Evolutionary conservation across 2,113 vertebrate species (phyloP).

Genomic region (Motacilla alba): DNA sequence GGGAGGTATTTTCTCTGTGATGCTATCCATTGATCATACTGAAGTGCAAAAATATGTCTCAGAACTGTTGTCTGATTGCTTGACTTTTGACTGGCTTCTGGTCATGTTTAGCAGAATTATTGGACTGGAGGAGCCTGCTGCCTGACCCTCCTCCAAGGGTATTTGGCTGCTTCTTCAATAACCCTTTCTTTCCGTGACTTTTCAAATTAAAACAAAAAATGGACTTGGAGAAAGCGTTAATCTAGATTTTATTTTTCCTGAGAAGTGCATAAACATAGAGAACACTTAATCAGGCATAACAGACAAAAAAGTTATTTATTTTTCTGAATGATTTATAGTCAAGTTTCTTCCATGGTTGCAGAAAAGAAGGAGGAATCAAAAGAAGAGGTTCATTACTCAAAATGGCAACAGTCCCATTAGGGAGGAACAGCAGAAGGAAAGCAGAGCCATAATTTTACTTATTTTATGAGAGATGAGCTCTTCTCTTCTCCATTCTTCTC

Average conservation of each 20-base stretch:
- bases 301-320: slow-evolving; percentile 20
- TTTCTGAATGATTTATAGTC: slow-evolving; percentile 30
- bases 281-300: slow-evolving; percentile 18
- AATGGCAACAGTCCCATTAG: slow-evolving; percentile 46
- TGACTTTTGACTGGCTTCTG: slow-evolving; percentile 8
- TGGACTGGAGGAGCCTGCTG: background rate
- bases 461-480: slow-evolving; percentile 37
- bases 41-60: background rate
- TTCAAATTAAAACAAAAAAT: background rate
- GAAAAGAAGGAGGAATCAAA: slow-evolving; percentile 33
- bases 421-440: slow-evolving; percentile 39
- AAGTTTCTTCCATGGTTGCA: background rate
- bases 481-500: slow-evolving; percentile 21
- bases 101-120: background rate
- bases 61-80: background rate
- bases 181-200: background rate
- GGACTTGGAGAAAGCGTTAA: background rate
- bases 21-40: background rate
- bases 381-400: slow-evolving; percentile 46
- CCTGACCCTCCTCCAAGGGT: background rate
- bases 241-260: background rate
- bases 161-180: background rate
- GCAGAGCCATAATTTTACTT: slow-evolving; percentile 36
- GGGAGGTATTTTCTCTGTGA: background rate
- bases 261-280: slow-evolving; percentile 1